Conservation (phyloP, 1,140 invertebrate genomes). For the Drosophila obscura region DNA sequence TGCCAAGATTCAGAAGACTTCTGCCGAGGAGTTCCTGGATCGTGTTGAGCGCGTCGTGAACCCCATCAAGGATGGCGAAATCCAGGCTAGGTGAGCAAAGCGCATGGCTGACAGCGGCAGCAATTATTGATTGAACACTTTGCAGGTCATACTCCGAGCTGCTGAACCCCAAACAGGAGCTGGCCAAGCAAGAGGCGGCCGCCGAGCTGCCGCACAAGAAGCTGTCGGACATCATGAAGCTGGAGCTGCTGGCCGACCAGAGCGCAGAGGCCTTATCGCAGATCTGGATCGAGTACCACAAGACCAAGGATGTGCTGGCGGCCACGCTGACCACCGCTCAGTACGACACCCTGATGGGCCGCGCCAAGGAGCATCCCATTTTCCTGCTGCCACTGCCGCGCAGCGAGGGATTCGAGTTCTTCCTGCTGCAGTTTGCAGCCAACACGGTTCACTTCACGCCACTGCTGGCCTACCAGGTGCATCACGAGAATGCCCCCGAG, state of each 20-base stretch:
- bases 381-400: constrained; percentile 94
- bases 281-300: constrained; percentile 93
- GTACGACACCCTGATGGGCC: constrained; percentile 86
- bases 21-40: constrained; percentile 90
- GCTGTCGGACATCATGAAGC: constrained; percentile 91
- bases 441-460: constrained; percentile 94
- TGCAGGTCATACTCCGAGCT: constrained; percentile 79
- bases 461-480: constrained; percentile 93
- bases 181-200: constrained; percentile 50
- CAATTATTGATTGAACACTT: background rate
- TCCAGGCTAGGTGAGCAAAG: constrained; percentile 72
- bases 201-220: constrained; percentile 84
- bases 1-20: constrained; percentile 88
- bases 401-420: constrained; percentile 94
- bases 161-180: constrained; percentile 85
- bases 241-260: constrained; percentile 90
- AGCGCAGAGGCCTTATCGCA: constrained; percentile 89
- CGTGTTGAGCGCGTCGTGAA: constrained; percentile 86
- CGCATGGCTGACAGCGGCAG: background rate
- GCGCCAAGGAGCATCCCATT: constrained; percentile 86
- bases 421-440: constrained; percentile 90
- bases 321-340: constrained; percentile 87
- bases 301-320: constrained; percentile 89
- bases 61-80: constrained; percentile 84
- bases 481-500: constrained; percentile 96